phyloP scores from a whole-genome alignment of 2,113 vertebrate species.

The Cyprinodon brontotheroides region DNA sequence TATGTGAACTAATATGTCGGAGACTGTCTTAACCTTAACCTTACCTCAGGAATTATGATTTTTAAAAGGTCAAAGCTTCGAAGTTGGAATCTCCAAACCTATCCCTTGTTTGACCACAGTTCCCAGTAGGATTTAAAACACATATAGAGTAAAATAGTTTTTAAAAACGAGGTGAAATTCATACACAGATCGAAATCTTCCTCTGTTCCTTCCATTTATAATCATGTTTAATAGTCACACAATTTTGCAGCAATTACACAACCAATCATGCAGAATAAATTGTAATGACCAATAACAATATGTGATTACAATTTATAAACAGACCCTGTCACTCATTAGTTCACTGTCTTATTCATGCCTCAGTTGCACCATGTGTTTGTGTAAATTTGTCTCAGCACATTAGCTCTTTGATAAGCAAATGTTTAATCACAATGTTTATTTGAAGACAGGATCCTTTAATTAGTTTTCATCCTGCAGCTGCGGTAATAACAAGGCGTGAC shows the following conservation, averaged over 20 bases:
- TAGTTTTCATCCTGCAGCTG: background rate
- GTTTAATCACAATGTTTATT: slow-evolving; percentile 6
- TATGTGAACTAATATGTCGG: background rate
- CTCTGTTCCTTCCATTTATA: background rate
- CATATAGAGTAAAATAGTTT: background rate
- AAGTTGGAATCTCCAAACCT: no score
- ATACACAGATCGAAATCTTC: background rate
- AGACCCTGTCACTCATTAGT: background rate
- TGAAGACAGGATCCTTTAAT: slow-evolving; percentile 4
- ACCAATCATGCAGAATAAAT: background rate
- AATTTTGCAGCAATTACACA: background rate
- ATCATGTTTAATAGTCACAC: background rate
- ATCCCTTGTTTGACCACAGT: no score
- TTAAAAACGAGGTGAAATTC: background rate
- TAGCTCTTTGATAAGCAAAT: background rate
- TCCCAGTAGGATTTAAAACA: background rate
- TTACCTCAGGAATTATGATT: no score
- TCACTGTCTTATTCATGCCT: background rate
- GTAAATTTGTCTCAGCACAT: slow-evolving; percentile 1
- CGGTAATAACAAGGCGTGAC: slow-evolving; percentile 6
- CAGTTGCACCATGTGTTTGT: background rate
- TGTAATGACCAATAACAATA: background rate
- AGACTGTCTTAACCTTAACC: no score
- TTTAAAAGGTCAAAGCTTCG: no score
- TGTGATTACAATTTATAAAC: slow-evolving; percentile 3